phyloP scores from a whole-genome alignment of 2,888 invertebrate genomes.

The Exocentrus adspersus region DNA sequence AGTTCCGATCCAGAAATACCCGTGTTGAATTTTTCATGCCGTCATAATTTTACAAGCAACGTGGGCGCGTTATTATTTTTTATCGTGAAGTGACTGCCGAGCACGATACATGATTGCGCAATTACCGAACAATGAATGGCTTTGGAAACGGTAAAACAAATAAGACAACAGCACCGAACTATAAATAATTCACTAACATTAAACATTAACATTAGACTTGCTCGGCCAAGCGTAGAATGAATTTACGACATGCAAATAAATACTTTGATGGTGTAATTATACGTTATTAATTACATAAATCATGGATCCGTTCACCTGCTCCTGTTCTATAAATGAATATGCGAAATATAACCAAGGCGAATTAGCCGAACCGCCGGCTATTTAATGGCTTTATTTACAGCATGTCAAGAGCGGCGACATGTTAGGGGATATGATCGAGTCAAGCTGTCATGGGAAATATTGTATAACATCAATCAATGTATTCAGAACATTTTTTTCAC shows the following conservation, averaged over 20 bases:
- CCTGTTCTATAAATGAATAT: constrained; percentile 12
- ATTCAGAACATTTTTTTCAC: background rate
- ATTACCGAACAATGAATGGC: background rate
- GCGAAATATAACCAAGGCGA: constrained; percentile 1
- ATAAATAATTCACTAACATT: constrained; percentile 22
- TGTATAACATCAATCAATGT: constrained; percentile 3
- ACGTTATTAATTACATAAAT: constrained; percentile 34
- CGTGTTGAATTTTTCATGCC: background rate
- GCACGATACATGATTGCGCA: background rate
- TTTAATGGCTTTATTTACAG: constrained; percentile 10
- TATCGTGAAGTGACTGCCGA: background rate
- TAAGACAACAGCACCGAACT: constrained; percentile 12
- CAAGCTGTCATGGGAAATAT: background rate
- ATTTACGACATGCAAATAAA: constrained; percentile 35
- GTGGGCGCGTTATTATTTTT: background rate
- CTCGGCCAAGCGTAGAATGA: constrained; percentile 19
- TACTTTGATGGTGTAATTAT: constrained; percentile 36
- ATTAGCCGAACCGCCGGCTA: constrained; percentile 1
- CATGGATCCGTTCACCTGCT: constrained; percentile 28
- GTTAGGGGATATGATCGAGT: constrained; percentile 6
- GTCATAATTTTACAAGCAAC: background rate
- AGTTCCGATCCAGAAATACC: too few relatives aligned
- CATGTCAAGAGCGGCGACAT: constrained; percentile 9
- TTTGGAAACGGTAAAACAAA: constrained; percentile 3
- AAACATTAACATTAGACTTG: constrained; percentile 14